Evolutionary conservation across 2,797 vertebrate genomes (phyloP).

Genomic region (Anguilla megastoma): DNA sequence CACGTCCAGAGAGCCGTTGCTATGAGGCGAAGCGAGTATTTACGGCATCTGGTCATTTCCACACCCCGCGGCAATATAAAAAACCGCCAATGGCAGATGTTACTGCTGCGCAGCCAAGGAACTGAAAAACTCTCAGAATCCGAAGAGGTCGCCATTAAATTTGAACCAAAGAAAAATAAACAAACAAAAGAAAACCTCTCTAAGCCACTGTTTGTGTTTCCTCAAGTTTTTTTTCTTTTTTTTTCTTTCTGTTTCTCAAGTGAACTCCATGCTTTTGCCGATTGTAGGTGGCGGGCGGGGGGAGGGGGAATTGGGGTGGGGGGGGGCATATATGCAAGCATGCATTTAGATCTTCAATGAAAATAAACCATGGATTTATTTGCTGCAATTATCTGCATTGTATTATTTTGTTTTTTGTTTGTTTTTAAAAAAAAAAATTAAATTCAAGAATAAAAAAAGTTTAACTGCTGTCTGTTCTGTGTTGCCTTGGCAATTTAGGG

Average conservation of each 20-base stretch:
- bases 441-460: no score
- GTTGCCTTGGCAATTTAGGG: no score
- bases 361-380: background rate
- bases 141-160: background rate
- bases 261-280: background rate
- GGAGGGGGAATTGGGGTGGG: no score
- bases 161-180: background rate
- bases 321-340: background rate
- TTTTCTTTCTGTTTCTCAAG: background rate
- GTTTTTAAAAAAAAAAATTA: no score
- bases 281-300: background rate
- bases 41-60: background rate
- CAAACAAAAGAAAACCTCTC: background rate
- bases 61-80: background rate
- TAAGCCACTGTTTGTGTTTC: background rate
- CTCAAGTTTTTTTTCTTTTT: background rate
- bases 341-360: background rate
- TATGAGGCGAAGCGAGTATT: conserved; percentile 19
- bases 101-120: background rate
- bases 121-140: background rate
- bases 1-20: background rate
- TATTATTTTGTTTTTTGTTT: no score
- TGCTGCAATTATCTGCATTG: background rate
- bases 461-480: no score
- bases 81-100: background rate